These are phyloP conservation scores for Bergia puertoricense DNA, from an alignment of 92 coral and sea anemone genomes.

Conservation along the genomic window DNA sequence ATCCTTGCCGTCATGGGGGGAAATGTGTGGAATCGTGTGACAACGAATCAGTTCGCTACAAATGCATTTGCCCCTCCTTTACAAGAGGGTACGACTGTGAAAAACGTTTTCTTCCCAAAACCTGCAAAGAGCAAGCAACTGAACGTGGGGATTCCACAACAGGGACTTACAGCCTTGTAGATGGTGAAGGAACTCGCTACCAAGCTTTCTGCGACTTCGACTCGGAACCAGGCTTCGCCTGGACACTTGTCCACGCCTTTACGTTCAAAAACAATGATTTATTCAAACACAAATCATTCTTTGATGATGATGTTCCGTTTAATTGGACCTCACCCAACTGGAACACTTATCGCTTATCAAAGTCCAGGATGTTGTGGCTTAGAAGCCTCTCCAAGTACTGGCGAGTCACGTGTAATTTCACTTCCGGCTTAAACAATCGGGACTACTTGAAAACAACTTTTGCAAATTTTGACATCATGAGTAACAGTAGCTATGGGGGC, in stretches of 20 bases:
- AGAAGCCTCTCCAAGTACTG: conserved; percentile 43
- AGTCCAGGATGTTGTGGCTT: conserved; percentile 33
- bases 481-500: neutral
- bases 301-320: conserved; percentile 28
- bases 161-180: conserved; percentile 42
- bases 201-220: conserved; percentile 49
- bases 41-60: conserved; percentile 28
- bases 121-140: conserved; percentile 33
- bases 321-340: conserved; percentile 38
- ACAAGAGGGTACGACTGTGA: conserved; percentile 43
- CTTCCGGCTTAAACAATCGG: conserved; percentile 39
- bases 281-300: conserved; percentile 34
- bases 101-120: neutral
- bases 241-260: conserved; percentile 54
- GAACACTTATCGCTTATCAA: conserved; percentile 54
- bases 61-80: conserved; percentile 45
- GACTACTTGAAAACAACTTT: conserved; percentile 46
- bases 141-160: conserved; percentile 10
- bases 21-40: conserved; percentile 51
- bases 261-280: conserved; percentile 41
- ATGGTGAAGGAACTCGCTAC: conserved; percentile 7
- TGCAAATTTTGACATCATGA: conserved; percentile 45
- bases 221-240: conserved; percentile 47
- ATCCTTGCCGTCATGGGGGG: conserved; percentile 51
- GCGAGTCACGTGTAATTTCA: conserved; percentile 57